phyloP scores from a whole-genome alignment of 2,888 invertebrate genomes.

The Drosophila monieri region DNA sequence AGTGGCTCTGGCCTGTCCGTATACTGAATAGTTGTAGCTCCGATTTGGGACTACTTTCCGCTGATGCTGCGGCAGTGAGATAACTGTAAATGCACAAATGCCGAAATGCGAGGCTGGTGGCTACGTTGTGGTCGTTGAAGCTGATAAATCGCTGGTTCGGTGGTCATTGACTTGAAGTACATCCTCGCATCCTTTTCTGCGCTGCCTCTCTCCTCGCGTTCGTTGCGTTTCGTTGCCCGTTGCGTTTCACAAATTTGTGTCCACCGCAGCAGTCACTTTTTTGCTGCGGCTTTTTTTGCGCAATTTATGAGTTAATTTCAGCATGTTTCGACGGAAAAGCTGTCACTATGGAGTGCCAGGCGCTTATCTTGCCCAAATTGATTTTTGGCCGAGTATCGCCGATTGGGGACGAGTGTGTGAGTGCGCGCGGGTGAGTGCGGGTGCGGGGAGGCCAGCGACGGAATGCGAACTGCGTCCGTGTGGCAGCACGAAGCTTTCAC shows the following conservation, averaged over 20 bases:
- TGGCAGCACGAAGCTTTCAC: constrained; percentile 79
- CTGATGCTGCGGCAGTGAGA: constrained; percentile 54
- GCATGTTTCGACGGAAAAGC: constrained; percentile 48
- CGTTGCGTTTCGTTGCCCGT: constrained; percentile 56
- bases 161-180: constrained; percentile 68
- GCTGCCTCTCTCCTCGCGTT: constrained; percentile 41
- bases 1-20: constrained; percentile 16
- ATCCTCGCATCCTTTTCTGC: constrained; percentile 53
- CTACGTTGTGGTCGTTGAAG: constrained; percentile 56
- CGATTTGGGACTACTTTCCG: constrained; percentile 71
- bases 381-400: constrained; percentile 56
- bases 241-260: constrained; percentile 70
- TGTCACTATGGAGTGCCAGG: constrained; percentile 16
- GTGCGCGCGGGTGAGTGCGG: constrained; percentile 23
- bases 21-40: constrained; percentile 45
- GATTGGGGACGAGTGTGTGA: constrained; percentile 50
- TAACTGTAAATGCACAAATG: constrained; percentile 23
- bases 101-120: constrained; percentile 39
- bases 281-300: constrained; percentile 73
- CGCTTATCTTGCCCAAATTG: constrained; percentile 60
- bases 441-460: constrained; percentile 63
- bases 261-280: constrained; percentile 38
- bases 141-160: constrained; percentile 65
- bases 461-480: constrained; percentile 72
- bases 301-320: constrained; percentile 67